Evolutionary conservation across 2,113 vertebrate genomes (phyloP).

Genomic region (Saccopteryx leptura): DNA sequence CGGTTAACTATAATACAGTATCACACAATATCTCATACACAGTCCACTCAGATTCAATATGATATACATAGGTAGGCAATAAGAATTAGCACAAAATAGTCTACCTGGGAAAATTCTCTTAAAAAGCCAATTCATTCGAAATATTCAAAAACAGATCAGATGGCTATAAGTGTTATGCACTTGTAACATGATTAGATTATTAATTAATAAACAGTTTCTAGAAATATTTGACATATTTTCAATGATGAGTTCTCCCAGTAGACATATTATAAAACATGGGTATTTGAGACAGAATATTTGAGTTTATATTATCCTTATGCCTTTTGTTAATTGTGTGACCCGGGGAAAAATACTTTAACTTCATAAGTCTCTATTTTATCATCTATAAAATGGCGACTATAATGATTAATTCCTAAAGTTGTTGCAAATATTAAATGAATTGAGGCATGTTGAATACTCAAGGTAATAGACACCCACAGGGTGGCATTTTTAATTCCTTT

Average conservation of each 20-base stretch:
- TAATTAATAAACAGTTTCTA: slow-evolving; percentile 38
- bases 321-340: not conserved
- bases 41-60: not conserved
- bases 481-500: not conserved
- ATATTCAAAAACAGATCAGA: slow-evolving; percentile 1
- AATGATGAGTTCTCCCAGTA: not conserved
- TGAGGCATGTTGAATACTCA: not conserved
- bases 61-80: not conserved
- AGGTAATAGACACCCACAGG: not conserved
- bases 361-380: not conserved
- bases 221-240: not conserved
- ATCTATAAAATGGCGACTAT: not conserved
- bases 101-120: not conserved
- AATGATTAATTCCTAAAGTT: not conserved
- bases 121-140: slow-evolving; percentile 8
- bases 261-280: not conserved
- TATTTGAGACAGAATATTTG: not conserved
- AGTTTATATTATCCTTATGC: not conserved
- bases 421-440: not conserved
- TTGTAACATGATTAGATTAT: not conserved
- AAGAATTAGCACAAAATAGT: not conserved
- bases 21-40: not conserved
- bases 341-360: not conserved
- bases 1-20: not conserved
- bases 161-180: not conserved